Evolutionary conservation across 2,888 invertebrate genomes (phyloP).

Genomic region (Latheticus oryzae): DNA sequence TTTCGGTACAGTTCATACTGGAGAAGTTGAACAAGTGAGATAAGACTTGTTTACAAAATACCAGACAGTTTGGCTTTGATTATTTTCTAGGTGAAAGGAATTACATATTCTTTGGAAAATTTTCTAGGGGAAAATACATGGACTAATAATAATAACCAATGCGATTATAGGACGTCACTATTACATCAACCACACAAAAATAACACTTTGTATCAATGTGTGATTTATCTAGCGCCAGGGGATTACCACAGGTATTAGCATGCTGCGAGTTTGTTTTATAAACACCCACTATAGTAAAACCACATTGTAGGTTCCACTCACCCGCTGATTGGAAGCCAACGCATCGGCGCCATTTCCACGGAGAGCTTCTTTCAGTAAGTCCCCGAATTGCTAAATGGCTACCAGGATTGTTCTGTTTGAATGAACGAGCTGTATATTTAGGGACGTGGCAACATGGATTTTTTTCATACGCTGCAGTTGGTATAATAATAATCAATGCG

Average conservation of each 20-base stretch:
- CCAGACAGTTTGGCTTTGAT: conserved; percentile 25
- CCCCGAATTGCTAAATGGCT: conserved; percentile 89
- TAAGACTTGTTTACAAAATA: conserved; percentile 25
- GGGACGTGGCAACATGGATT: conserved; percentile 96
- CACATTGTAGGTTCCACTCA: conserved; percentile 64
- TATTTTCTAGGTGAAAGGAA: conserved; percentile 78
- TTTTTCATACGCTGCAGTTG: conserved; percentile 97
- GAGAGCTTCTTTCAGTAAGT: conserved; percentile 91
- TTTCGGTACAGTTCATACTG: conserved; percentile 86
- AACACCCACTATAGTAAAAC: neutral
- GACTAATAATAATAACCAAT: conserved; percentile 54
- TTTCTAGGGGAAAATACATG: conserved; percentile 86
- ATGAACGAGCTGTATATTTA: conserved; percentile 92
- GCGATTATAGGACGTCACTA: conserved; percentile 70
- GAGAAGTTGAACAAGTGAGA: conserved; percentile 90
- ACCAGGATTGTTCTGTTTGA: conserved; percentile 91
- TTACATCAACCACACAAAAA: conserved; percentile 69
- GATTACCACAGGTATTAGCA: conserved; percentile 96
- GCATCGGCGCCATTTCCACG: conserved; percentile 92
- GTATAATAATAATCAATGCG: no score
- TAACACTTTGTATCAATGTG: conserved; percentile 87
- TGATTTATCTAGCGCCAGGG: conserved; percentile 97
- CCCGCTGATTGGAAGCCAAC: conserved; percentile 87
- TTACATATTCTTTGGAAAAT: conserved; percentile 88
- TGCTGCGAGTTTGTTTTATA: no score